Evolutionary conservation across 1,140 invertebrate species (phyloP), one percentile per base, ranked within the genome.

Genomic region (Drosophila quadrilineata): DNA sequence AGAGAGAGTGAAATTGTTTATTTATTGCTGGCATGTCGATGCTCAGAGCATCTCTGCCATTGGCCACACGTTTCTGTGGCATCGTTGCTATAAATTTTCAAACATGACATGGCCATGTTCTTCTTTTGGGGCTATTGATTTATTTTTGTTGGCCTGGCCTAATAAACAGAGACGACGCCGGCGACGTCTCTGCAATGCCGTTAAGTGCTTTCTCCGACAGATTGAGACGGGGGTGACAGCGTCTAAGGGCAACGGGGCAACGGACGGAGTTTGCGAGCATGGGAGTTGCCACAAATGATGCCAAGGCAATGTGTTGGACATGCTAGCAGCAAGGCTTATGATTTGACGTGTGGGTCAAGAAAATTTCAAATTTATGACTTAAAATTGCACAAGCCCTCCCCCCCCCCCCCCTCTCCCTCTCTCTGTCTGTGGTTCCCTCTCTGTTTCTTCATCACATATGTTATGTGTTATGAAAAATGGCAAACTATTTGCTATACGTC

Each of bases 1-100:
- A n/a, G n/a, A 3, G 26, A 43, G 2, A 28, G 60, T 65, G 48
- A 70, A 75, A 75, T 66, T 75, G 59, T 70, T 75, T 75, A 75
- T 75, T 75, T 75, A 75, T 75, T 70, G 72, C 65, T 38, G 31
- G 36, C 26, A 52, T 38, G 46, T 28, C 24, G 4, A 69, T 28
- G 33, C 12, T 19, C n/a, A n/a, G n/a, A n/a, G 26, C 64, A 52
- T 45, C 40, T 10, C 35, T 38, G 38, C 24, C 6, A n/a, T 22
- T 36, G 21, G 22, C 31, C 43, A 36, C 36, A 49, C 41, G 54
- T 67, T 67, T n/a, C n/a, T 67, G 62, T 73, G 54, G 29, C 40
- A 57, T 26, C n/a, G n/a, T n/a, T 33, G 70, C 64, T 31, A 75
- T 75, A 75, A 75, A 75, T 75, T 69, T 49, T 6, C 17, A 59